Evolutionary conservation across 2,888 invertebrate genomes (phyloP).

Genomic region (Cylindroiulus punctatus): DNA sequence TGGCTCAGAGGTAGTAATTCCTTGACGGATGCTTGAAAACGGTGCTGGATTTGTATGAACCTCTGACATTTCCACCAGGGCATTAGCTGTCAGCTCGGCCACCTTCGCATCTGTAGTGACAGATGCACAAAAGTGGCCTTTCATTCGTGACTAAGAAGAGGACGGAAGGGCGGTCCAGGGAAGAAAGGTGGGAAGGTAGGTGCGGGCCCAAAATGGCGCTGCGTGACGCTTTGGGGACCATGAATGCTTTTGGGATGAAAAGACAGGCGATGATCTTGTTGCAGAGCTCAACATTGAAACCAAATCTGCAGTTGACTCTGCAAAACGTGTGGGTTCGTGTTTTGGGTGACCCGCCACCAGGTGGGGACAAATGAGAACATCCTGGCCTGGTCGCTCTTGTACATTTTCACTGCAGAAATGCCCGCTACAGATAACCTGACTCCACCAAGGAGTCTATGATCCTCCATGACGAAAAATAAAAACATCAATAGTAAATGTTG

Average conservation of each 20-base stretch:
- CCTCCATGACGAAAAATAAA: no score
- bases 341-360: background rate
- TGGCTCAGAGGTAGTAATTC: conserved; percentile 38
- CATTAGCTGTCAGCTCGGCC: background rate
- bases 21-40: conserved; percentile 29
- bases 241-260: background rate
- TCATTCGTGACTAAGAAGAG: conserved; percentile 23
- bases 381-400: background rate
- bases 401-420: no score
- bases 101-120: conserved; percentile 49
- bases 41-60: conserved; percentile 27
- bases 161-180: background rate
- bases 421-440: no score
- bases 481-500: no score
- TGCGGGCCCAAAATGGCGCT: conserved; percentile 5
- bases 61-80: background rate
- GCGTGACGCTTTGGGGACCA: background rate
- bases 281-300: conserved; percentile 27
- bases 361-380: background rate
- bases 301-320: conserved; percentile 25
- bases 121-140: conserved; percentile 50
- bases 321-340: background rate
- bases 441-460: no score
- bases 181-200: background rate
- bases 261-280: background rate